These are phyloP conservation scores for Hyperoplus immaculatus DNA, from an alignment of 2,797 vertebrate genomes.

Conservation along the genomic window DNA sequence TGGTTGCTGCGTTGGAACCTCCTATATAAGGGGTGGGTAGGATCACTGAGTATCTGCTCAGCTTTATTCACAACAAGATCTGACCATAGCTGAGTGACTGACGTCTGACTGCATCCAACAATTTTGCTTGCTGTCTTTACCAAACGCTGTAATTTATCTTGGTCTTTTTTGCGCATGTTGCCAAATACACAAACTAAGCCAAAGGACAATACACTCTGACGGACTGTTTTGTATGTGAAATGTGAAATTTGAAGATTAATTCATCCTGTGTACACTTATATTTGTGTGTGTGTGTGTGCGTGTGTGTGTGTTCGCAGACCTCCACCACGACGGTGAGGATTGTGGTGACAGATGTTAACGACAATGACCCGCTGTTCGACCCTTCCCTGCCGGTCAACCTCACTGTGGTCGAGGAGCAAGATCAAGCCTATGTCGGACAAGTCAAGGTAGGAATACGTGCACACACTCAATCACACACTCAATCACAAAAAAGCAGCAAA, in stretches of 20 bases:
- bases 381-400: slow-evolving; percentile 91
- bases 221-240: too few relatives aligned
- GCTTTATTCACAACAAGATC: too few relatives aligned
- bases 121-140: too few relatives aligned
- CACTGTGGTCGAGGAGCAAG: slow-evolving; percentile 92
- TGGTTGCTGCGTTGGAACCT: too few relatives aligned
- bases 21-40: too few relatives aligned
- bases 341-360: slow-evolving; percentile 96
- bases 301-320: slow-evolving; percentile 85
- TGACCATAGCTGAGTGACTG: too few relatives aligned
- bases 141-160: too few relatives aligned
- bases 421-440: slow-evolving; percentile 93
- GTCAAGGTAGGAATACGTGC: slow-evolving; percentile 88
- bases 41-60: too few relatives aligned
- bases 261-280: background rate
- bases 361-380: slow-evolving; percentile 94
- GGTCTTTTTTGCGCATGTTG: too few relatives aligned
- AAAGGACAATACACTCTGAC: too few relatives aligned
- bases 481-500: background rate
- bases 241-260: slow-evolving; percentile 2
- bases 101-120: too few relatives aligned
- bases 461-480: background rate
- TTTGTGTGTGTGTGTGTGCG: slow-evolving; percentile 5
- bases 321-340: slow-evolving; percentile 93
- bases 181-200: too few relatives aligned